These are phyloP conservation scores for Hermetia illucens DNA, from an alignment of 1,140 invertebrate species.

Conservation along the genomic window DNA sequence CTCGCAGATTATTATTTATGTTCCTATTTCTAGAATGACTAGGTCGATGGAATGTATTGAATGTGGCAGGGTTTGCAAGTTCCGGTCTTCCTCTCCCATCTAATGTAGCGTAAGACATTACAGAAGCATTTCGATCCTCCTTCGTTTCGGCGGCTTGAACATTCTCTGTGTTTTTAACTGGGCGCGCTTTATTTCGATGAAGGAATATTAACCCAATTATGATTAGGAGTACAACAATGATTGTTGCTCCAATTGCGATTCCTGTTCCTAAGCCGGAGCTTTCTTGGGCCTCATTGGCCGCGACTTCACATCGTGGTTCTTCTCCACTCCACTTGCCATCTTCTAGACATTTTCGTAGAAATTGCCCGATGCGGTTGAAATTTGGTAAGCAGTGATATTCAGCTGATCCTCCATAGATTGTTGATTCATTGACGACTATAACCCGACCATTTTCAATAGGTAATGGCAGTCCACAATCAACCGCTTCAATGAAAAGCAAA, in stretches of 20 bases:
- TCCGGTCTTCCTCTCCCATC: conserved; percentile 25
- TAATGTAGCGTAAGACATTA: conserved; percentile 64
- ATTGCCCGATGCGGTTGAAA: conserved; percentile 65
- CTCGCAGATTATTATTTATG: conserved; percentile 9
- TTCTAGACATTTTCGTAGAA: conserved; percentile 66
- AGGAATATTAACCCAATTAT: conserved; percentile 60
- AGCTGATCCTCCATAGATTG: conserved; percentile 62
- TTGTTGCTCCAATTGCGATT: conserved; percentile 63
- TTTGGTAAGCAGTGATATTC: conserved; percentile 82
- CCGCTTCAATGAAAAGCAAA: conserved; percentile 41
- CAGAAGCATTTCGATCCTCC: conserved; percentile 68
- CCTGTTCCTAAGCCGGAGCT: conserved; percentile 53
- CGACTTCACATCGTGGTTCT: conserved; percentile 56
- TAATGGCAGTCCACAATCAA: conserved; percentile 67
- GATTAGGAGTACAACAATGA: conserved; percentile 60
- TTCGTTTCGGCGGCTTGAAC: conserved; percentile 70
- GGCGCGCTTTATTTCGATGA: conserved; percentile 53
- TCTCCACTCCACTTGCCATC: conserved; percentile 73
- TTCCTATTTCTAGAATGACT: conserved; percentile 5
- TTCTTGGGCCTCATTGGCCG: conserved; percentile 49
- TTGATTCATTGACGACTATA: conserved; percentile 71
- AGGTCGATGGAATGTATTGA: conserved; percentile 26
- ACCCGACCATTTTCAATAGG: conserved; percentile 71
- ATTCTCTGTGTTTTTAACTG: conserved; percentile 77
- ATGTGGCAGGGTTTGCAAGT: conserved; percentile 21